Evolutionary conservation across 2,113 vertebrate genomes (phyloP), one percentile per base, ranked within the genome.

Genomic region (Cephalopholis sonnerati): DNA sequence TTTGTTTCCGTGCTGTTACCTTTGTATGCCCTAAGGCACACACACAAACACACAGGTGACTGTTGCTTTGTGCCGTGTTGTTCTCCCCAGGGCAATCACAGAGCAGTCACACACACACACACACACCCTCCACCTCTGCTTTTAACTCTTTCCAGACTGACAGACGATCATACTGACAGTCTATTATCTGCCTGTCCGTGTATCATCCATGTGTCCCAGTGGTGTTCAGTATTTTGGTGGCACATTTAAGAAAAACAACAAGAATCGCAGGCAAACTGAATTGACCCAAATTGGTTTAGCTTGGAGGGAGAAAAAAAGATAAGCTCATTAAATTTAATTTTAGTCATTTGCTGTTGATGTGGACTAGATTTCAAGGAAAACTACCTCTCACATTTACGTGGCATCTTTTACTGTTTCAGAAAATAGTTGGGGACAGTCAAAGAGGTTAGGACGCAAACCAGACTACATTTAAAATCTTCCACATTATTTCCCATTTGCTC

Each of bases 281-380:
- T 61, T 86, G 89, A 87, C 86, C 87, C 50, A 91, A 84, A 91
- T 88, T 71, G 75, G 46, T 88, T 79, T 82, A 74, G 85, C 88
- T 91, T n/a, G 74, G 50, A 90, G 90, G 86, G 39, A 11, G 55
- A 48, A 32, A 77, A 51, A 83, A 83, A 74, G 78, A 92, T 78
- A 92, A 91, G 88, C 87, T 82, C 77, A 86, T 91, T 91, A 89
- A 41, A 85, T 89, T 77, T 79, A 72, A 88, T 88, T 87, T 79
- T 82, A 88, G 71, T 81, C 63, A 63, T 82, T 79, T 88, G 44
- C 66, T 68, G 71, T 79, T 74, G 80, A 82, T 81, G 73, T 85
- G 72, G 68, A 75, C 67, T 66, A 36, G 53, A 79, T 84, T 81
- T 87, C 41, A 79, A 79, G 68, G 68, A 71, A 76, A 70, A 75